phyloP scores from a whole-genome alignment of 2,113 vertebrate genomes.

The Alligator mississippiensis region DNA sequence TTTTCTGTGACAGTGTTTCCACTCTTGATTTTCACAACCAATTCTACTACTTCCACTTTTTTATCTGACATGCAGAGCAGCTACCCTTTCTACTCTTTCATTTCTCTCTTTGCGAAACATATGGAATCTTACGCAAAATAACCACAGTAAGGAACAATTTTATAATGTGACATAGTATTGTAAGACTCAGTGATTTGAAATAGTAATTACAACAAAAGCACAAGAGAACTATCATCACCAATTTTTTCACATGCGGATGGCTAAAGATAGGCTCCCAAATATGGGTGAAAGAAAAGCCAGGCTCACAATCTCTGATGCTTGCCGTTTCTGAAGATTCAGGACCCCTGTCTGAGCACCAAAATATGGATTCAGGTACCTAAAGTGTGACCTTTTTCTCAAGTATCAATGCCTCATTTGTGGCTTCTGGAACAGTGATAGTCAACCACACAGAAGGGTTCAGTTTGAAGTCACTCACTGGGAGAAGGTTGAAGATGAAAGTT shows the following conservation, averaged over 20 bases:
- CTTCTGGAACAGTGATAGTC: background rate
- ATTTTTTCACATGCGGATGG: background rate
- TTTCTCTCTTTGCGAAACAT: background rate
- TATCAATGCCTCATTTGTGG: accelerated
- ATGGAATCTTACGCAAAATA: background rate
- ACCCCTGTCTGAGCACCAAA: background rate
- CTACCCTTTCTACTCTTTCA: background rate
- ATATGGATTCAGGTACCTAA: accelerated
- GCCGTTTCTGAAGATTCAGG: background rate
- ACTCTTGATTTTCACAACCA: background rate
- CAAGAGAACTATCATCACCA: background rate
- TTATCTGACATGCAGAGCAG: background rate
- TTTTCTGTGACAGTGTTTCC: slow-evolving; percentile 5
- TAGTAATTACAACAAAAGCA: background rate
- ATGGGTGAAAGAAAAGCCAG: background rate
- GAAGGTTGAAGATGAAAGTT: background rate
- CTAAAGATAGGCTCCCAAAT: background rate
- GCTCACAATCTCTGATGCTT: background rate
- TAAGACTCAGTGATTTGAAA: background rate
- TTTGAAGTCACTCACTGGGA: background rate
- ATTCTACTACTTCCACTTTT: slow-evolving; percentile 10
- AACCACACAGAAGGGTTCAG: background rate
- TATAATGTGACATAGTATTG: background rate
- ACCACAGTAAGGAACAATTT: background rate
- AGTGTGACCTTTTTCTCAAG: background rate